Conservation (phyloP, 2,797 vertebrate species). For the Glossophaga mutica region DNA sequence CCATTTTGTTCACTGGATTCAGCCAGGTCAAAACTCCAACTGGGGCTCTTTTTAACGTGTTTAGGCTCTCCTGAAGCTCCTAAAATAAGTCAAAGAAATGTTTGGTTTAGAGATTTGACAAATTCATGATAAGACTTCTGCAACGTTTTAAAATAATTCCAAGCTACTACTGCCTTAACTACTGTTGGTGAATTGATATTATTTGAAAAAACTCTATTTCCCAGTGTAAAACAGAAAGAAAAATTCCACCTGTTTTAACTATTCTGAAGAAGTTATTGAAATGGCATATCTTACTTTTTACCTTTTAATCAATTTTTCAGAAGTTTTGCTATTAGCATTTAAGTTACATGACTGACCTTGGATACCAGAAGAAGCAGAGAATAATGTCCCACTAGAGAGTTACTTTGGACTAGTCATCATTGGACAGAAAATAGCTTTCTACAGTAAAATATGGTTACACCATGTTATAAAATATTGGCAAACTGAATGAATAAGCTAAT, state of each 20-base stretch:
- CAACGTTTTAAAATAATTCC: slow-evolving; percentile 40
- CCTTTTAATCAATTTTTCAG: slow-evolving; percentile 28
- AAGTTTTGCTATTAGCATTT: slow-evolving; percentile 43
- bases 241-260: background rate
- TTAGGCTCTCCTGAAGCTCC: background rate
- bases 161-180: slow-evolving; percentile 17
- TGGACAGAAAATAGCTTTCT: slow-evolving; percentile 46
- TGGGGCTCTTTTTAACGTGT: background rate
- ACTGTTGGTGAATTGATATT: slow-evolving; percentile 10
- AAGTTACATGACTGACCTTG: slow-evolving; percentile 38
- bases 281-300: slow-evolving; percentile 33
- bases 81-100: slow-evolving; percentile 34
- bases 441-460: background rate
- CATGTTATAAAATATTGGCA: background rate
- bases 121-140: slow-evolving; percentile 46
- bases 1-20: slow-evolving; percentile 33
- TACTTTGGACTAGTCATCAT: background rate
- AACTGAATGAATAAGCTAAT: background rate
- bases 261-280: slow-evolving; percentile 52
- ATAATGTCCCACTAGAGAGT: background rate
- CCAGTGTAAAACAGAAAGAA: slow-evolving; percentile 11
- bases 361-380: background rate
- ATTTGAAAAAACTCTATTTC: slow-evolving; percentile 54
- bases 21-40: slow-evolving; percentile 22
- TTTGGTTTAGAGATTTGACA: slow-evolving; percentile 45